Percentiles rank a stretch among this genome's conserved stretches.
Conservation (phyloP, 35 echinoderm and acorn worm species). For the Hemicentrotus pulcherrimus region DNA sequence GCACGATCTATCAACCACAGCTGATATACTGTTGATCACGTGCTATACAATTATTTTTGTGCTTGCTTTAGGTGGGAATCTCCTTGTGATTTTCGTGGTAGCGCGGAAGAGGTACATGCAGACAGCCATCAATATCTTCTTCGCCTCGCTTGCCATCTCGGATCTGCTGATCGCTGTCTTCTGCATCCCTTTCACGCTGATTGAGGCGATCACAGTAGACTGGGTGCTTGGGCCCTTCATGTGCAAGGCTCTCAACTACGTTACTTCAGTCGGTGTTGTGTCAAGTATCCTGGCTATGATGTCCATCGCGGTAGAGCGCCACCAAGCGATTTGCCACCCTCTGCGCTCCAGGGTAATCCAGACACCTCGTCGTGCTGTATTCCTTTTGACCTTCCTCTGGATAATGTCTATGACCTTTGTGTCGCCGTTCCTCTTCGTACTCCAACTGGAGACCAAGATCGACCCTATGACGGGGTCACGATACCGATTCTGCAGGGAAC, state of each 20-base stretch:
- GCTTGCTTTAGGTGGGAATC: conserved; percentile 75
- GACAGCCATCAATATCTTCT: conserved; percentile 84
- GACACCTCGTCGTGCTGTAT: conserved; percentile 66
- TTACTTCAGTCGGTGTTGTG: conserved; percentile 73
- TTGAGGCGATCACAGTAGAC: conserved; percentile 78
- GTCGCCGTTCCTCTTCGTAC: conserved; percentile 71
- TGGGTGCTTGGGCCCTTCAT: conserved; percentile 88
- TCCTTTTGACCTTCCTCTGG: conserved; percentile 70
- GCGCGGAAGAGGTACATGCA: conserved; percentile 74
- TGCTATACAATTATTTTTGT: conserved; percentile 75
- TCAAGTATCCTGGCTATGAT: conserved; percentile 81
- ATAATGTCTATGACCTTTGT: conserved; percentile 60
- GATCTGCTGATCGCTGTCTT: conserved; percentile 83
- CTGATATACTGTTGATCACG: conserved; percentile 55
- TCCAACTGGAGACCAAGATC: conserved; percentile 40
- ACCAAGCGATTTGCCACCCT: conserved; percentile 90
- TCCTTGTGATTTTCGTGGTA: conserved; percentile 72
- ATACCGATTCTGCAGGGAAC: conserved; percentile 78
- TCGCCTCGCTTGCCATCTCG: conserved; percentile 77
- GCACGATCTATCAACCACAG: conserved; percentile 60
- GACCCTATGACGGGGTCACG: conserved; percentile 52
- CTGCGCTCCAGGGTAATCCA: conserved; percentile 75
- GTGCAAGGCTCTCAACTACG: conserved; percentile 86
- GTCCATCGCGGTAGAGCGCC: conserved; percentile 84
- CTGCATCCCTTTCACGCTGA: conserved; percentile 86